Conservation (phyloP, 2,888 invertebrate genomes). For the Noctua janthina region DNA sequence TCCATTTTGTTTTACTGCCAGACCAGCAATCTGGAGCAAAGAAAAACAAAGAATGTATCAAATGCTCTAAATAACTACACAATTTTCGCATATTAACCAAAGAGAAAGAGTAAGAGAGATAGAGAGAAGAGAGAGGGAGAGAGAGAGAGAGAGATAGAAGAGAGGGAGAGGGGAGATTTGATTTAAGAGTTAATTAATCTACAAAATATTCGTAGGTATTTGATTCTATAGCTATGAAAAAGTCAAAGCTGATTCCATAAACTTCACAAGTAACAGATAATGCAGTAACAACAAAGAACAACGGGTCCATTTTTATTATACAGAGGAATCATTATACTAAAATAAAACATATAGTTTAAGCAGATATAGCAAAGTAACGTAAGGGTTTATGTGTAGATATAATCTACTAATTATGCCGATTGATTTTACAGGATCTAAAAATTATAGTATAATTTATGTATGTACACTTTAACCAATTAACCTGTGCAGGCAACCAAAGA, state of each 20-base stretch:
- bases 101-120: too few species aligned
- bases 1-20: conserved; percentile 62
- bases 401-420: not conserved
- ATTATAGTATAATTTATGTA: not conserved
- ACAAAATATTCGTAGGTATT: not conserved
- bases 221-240: not conserved
- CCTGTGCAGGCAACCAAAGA: too few species aligned
- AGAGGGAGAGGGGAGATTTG: too few species aligned
- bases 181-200: not conserved
- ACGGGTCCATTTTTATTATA: not conserved
- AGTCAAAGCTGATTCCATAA: not conserved
- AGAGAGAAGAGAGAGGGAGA: too few species aligned
- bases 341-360: not conserved
- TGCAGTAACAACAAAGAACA: not conserved
- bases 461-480: too few species aligned
- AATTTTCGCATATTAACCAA: not conserved
- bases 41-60: conserved; percentile 54
- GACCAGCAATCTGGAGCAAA: conserved; percentile 65
- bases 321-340: not conserved
- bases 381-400: not conserved
- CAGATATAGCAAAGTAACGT: not conserved
- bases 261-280: not conserved
- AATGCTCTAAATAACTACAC: conserved; percentile 5
- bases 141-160: too few species aligned
- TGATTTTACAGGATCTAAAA: not conserved